These are phyloP conservation scores for Hymenochirus boettgeri DNA, from an alignment of 2,113 vertebrate species.

Conservation along the genomic window DNA sequence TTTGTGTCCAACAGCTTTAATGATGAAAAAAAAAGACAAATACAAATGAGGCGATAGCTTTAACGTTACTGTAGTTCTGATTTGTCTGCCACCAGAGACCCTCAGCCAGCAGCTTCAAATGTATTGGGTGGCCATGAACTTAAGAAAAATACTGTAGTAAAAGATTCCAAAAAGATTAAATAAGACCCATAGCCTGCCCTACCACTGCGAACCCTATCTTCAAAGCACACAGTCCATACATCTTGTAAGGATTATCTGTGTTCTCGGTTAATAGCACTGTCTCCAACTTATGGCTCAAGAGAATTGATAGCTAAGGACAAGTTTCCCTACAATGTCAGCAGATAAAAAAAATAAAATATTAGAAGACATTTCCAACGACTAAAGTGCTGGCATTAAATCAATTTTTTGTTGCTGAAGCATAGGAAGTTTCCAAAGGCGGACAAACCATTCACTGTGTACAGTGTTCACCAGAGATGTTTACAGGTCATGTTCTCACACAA, in stretches of 20 bases:
- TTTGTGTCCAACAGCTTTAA: too few species aligned
- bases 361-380: constrained; percentile 3
- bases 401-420: background rate
- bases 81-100: background rate
- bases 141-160: background rate
- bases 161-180: background rate
- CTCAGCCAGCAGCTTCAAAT: background rate
- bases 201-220: background rate
- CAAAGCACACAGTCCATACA: background rate
- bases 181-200: background rate
- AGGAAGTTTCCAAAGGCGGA: constrained; percentile 4
- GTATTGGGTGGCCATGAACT: background rate
- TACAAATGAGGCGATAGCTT: too few species aligned
- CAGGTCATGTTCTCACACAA: background rate
- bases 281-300: background rate
- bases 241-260: constrained; percentile 1
- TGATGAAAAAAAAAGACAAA: too few species aligned
- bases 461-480: background rate
- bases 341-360: constrained; percentile 25
- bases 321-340: constrained; percentile 20
- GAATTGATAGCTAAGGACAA: constrained; percentile 10
- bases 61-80: too few species aligned
- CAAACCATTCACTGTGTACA: background rate
- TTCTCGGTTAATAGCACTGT: constrained; percentile 11
- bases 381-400: background rate